Conservation (phyloP, 1,140 invertebrate genomes). For the Cherax destructor region DNA sequence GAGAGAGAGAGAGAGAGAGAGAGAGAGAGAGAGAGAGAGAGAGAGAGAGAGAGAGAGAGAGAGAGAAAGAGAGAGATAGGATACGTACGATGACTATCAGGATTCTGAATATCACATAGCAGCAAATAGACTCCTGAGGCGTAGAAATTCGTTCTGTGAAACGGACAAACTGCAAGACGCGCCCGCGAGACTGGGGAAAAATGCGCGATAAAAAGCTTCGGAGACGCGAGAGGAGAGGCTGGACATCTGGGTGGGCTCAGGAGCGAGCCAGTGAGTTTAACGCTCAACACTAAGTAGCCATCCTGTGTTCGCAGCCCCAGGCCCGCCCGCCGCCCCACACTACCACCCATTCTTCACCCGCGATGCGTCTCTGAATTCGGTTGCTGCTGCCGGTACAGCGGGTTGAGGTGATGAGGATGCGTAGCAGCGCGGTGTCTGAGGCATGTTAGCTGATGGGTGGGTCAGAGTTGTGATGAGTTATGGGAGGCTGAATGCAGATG, state of each 20-base stretch:
- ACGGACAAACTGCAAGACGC: not conserved
- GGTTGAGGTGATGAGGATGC: too few species aligned
- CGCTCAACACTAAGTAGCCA: constrained; percentile 12
- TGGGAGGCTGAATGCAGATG: too few species aligned
- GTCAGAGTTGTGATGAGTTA: too few species aligned
- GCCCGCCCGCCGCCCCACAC: not conserved
- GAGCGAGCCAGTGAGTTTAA: not conserved
- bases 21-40: not conserved
- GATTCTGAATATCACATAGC: not conserved
- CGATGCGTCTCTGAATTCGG: not conserved
- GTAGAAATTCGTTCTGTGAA: not conserved
- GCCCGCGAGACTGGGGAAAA: too few species aligned
- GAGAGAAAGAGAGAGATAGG: not conserved
- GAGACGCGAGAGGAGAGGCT: not conserved
- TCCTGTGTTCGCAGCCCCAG: not conserved
- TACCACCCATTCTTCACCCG: not conserved
- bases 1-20: constrained; percentile 5
- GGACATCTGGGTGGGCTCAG: not conserved
- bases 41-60: not conserved
- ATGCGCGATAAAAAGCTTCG: too few species aligned
- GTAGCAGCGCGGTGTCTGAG: too few species aligned
- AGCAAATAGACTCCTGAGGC: not conserved
- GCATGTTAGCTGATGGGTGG: too few species aligned
- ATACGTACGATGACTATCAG: not conserved
- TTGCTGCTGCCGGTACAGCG: not conserved